Conservation (phyloP, 2,113 vertebrate genomes). For the Corvus hawaiiensis region DNA sequence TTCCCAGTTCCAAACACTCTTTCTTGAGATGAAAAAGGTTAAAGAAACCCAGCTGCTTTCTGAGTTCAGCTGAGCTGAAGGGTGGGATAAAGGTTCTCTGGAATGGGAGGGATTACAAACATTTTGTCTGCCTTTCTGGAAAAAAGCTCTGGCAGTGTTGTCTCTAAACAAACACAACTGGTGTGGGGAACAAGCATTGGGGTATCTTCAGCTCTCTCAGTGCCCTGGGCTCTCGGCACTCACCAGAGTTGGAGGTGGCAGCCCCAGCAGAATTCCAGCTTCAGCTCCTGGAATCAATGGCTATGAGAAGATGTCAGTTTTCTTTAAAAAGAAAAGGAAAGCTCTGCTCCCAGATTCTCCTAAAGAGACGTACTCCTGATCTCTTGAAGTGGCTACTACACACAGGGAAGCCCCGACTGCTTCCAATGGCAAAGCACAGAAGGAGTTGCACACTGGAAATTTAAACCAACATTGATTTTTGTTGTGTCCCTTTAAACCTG, state of each 20-base stretch:
- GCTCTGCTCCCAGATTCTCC: not conserved
- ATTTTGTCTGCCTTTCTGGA: not conserved
- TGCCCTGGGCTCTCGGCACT: accelerated
- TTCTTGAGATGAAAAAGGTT: slow-evolving; percentile 19
- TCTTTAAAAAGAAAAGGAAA: not conserved
- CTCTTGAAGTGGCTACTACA: not conserved
- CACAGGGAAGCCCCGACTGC: not conserved
- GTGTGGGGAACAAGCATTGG: not conserved
- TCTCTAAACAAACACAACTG: not conserved
- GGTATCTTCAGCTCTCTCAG: not conserved
- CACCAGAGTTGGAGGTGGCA: accelerated
- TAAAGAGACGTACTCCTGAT: not conserved
- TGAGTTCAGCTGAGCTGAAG: not conserved
- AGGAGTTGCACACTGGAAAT: not conserved
- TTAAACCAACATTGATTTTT: not conserved
- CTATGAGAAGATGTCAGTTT: not conserved
- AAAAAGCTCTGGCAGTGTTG: not conserved
- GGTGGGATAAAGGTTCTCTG: not conserved
- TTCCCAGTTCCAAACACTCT: not conserved
- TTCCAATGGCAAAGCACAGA: accelerated
- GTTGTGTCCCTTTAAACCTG: not conserved
- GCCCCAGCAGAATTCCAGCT: not conserved
- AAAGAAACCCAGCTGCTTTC: slow-evolving; percentile 43
- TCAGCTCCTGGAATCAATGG: not conserved
- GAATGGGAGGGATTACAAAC: not conserved